These are phyloP conservation scores for Diprion similis DNA, from an alignment of 1,140 invertebrate species.

Conservation along the genomic window DNA sequence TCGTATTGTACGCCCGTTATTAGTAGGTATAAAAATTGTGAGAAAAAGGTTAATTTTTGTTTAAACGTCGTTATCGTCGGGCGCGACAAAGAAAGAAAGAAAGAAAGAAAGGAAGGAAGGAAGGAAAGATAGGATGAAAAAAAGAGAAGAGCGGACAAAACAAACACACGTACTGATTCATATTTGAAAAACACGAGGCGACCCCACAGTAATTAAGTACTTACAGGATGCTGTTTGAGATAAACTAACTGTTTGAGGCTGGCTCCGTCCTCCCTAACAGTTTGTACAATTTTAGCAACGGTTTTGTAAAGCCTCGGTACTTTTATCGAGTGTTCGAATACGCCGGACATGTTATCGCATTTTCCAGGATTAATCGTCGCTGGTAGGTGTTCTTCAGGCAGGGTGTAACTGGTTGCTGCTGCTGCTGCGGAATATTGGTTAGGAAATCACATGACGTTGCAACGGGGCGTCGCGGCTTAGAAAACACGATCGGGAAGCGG, in stretches of 20 bases:
- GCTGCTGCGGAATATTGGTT: background rate
- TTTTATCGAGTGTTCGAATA: constrained; percentile 74
- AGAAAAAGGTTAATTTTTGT: too few species aligned
- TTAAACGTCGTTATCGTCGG: too few species aligned
- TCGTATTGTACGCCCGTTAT: too few species aligned
- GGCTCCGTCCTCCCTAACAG: constrained; percentile 71
- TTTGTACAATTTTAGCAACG: constrained; percentile 70
- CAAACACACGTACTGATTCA: too few species aligned
- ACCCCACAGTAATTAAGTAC: constrained; percentile 32
- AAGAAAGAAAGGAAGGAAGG: too few species aligned
- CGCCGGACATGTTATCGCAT: constrained; percentile 40
- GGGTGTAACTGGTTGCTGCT: background rate
- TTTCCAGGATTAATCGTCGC: background rate
- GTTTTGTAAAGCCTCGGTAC: constrained; percentile 80
- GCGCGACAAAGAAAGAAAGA: too few species aligned
- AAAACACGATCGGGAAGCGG: too few species aligned
- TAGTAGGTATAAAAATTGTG: too few species aligned
- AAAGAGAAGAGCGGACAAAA: background rate
- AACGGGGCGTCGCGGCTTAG: background rate
- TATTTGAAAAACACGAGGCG: background rate
- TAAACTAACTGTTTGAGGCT: constrained; percentile 77
- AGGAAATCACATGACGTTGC: background rate
- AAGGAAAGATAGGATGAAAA: background rate
- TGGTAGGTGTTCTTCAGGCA: too few species aligned
- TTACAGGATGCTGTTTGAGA: constrained; percentile 71